These are phyloP conservation scores for Protodeltote pygarga DNA, from an alignment of 2,888 invertebrate genomes.

Conservation along the genomic window DNA sequence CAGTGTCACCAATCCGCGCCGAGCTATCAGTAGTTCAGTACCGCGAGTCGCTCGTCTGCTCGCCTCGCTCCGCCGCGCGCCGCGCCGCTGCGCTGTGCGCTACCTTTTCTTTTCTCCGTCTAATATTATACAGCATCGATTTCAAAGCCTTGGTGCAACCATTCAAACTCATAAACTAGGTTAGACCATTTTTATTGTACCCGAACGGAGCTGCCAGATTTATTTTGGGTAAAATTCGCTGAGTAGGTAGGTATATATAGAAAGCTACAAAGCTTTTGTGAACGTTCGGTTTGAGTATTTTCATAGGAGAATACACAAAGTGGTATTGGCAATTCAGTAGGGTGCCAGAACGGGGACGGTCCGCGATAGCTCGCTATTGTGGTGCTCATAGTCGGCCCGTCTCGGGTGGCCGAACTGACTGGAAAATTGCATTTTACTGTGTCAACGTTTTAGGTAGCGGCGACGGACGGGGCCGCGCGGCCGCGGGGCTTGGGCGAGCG, in stretches of 20 bases:
- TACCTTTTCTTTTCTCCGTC: slow-evolving; percentile 12
- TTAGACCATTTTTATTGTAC: slow-evolving; percentile 25
- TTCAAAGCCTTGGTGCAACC: slow-evolving; percentile 11
- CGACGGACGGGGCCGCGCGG: slow-evolving; percentile 1
- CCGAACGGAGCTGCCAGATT: slow-evolving; percentile 13
- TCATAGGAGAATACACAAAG: slow-evolving; percentile 3
- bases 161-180: slow-evolving; percentile 27
- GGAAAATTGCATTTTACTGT: slow-evolving; percentile 63
- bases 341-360: not conserved
- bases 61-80: not conserved
- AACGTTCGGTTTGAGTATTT: not conserved
- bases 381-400: slow-evolving; percentile 11
- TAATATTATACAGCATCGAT: slow-evolving; percentile 21
- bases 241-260: slow-evolving; percentile 16
- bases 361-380: slow-evolving; percentile 1
- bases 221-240: slow-evolving; percentile 15
- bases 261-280: slow-evolving; percentile 6
- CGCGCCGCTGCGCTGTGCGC: slow-evolving; percentile 4
- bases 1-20: not conserved
- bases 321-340: not conserved
- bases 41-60: not conserved
- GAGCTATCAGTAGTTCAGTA: not conserved
- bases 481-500: not conserved
- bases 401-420: slow-evolving; percentile 30
- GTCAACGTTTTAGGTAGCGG: slow-evolving; percentile 44